Evolutionary conservation across 2,888 invertebrate species (phyloP), one percentile per base, ranked within the genome.

Genomic region (Hylaea fasciaria): DNA sequence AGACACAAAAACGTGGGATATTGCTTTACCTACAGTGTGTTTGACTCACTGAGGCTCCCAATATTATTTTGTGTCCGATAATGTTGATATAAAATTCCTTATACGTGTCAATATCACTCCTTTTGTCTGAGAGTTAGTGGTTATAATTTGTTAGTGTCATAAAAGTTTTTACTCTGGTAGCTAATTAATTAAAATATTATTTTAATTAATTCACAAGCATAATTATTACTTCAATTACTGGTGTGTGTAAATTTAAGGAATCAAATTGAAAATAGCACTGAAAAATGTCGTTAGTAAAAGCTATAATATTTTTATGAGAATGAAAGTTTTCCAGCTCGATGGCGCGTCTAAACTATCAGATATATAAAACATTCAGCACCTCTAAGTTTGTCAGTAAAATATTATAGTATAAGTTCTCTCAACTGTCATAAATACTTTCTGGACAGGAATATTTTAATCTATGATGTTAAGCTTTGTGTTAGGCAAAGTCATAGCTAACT

Each of bases 401-500:
- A 49, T 39, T 39, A 50, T 40, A 40, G 40, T 22, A 40, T 28
- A 40, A 49, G 52, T 45, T 63, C n/a, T n/a, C 29, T 62, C 63
- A 57, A 57, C 49, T 62, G 57, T 11, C 32, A 61, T 57, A 63
- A 17, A 51, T 55, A 47, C 47, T 45, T 35, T 35, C 32, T 16
- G 46, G 13, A 13, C 28, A 40, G 12, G 28, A 28, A 45, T 28
- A 45, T 13, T 45, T 45, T 28, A 13, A n/a, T 8, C 44, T 44
- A 22, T 12, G 22, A 22, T 5, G 5, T 22, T 3, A 17, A 44
- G 8, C 2, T 29, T 29, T 29, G 29, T 29, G 29, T 29, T 41
- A n/a, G 5, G 8, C n/a, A 2, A 41, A 14, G 17, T 17, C 40
- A 9, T 14, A 14, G 8, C n/a, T 14, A n/a, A 40, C 9, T 14